Evolutionary conservation across 1,140 invertebrate species (phyloP), one percentile per base, ranked within the genome.

Genomic region (Drosophila bifasciata): DNA sequence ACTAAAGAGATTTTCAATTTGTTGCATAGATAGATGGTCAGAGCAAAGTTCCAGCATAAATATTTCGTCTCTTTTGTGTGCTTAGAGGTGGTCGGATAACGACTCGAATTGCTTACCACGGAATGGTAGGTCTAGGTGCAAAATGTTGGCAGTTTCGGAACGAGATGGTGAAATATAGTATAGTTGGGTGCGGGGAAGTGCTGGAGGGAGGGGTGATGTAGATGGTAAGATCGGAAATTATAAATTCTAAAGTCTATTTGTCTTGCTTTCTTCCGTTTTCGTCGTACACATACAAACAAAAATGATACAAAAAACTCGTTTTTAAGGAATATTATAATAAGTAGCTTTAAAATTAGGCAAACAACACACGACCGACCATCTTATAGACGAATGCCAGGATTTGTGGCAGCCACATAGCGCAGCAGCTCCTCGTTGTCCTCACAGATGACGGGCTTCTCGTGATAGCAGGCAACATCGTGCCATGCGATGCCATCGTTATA

Each of bases 381-480:
- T 93, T 94, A 96, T 81, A 96, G 94, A 90, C 95, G 94, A 76
- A 97, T 93, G 49, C 95, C 95, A 44, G 94, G 95, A 93, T 97
- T 97, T 80, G 95, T 97, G 90, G 94, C 94, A 8, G 95, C 94
- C 44, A 97, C 94, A 91, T 97, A 97, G 84, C 95, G 95, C 60
- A 97, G 93, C 44, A 97, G 94, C 91, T 97, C 96, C 53, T 97
- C 96, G 50, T 94, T 96, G 91, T 98, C 97, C 91, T 98, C 97
- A 91, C 97, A 97, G 70, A 97, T 94, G 89, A 97, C 94, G 1
- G 96, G 96, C 90, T 98, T 98, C 92, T 97, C 96, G 91, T 97
- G 97, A 92, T 97, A 97, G 91, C 97, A 98, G 62, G 96, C 97
- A 39, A 97, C 96, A 91, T 98, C 97, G 92, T 97, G 97, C 96